phyloP scores from a whole-genome alignment of 2,797 vertebrate genomes.

The Hydrocynus forskahlii region DNA sequence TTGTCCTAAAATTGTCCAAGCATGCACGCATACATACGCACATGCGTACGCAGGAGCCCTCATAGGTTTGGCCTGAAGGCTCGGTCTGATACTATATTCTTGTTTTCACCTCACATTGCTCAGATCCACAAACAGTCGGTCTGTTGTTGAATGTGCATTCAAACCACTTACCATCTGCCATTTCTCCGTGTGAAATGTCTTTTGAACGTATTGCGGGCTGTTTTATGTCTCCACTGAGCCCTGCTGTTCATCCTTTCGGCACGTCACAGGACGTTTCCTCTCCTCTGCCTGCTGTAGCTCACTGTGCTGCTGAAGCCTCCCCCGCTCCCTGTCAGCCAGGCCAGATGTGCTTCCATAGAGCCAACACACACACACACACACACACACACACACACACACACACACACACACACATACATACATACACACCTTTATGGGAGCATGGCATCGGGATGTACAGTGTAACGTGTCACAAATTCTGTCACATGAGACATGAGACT shows the following conservation, averaged over 20 bases:
- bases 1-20: not conserved
- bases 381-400: conserved; percentile 45
- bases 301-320: conserved; percentile 47
- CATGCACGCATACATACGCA: not conserved
- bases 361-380: conserved; percentile 29
- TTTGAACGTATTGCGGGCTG: conserved; percentile 37
- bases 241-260: conserved; percentile 40
- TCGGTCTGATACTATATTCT: conserved; percentile 46
- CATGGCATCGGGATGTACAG: conserved; percentile 5
- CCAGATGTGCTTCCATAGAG: conserved; percentile 49
- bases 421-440: conserved; percentile 27
- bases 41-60: conserved; percentile 29
- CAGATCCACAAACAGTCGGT: conserved; percentile 28
- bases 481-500: conserved; percentile 32
- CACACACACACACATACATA: not conserved
- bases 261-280: conserved; percentile 43
- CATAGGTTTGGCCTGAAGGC: conserved; percentile 19
- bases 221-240: conserved; percentile 46
- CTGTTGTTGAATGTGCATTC: conserved; percentile 34
- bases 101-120: conserved; percentile 40
- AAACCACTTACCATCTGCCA: conserved; percentile 39
- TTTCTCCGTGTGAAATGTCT: conserved; percentile 14
- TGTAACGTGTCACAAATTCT: conserved; percentile 33
- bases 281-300: conserved; percentile 29
- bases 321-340: conserved; percentile 41